phyloP scores from a whole-genome alignment of 2,888 invertebrate species.

The Pharmacophagus antenor region DNA sequence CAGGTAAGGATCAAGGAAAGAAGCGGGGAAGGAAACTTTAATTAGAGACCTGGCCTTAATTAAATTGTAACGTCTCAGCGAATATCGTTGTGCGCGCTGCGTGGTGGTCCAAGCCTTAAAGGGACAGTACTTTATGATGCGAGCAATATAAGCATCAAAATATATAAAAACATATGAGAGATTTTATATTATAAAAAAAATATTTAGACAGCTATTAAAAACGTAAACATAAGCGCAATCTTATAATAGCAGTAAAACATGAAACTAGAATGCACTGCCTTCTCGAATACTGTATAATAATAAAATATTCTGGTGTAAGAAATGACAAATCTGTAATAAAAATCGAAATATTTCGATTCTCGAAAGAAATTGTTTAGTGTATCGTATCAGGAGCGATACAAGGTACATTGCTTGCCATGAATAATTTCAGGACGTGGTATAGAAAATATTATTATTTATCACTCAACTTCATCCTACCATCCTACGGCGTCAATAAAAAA shows the following conservation, averaged over 20 bases:
- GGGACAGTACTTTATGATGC: slow-evolving; percentile 49
- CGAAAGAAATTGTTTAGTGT: neutral
- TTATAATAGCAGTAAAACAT: too few species aligned
- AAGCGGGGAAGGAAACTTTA: slow-evolving; percentile 51
- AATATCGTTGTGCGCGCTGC: slow-evolving; percentile 54
- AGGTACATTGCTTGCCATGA: neutral
- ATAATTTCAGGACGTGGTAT: slow-evolving; percentile 3
- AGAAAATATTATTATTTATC: slow-evolving; percentile 8
- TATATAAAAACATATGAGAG: neutral
- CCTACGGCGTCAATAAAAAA: slow-evolving; percentile 39
- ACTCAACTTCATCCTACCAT: slow-evolving; percentile 29
- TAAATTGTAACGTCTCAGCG: slow-evolving; percentile 78
- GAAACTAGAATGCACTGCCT: too few species aligned
- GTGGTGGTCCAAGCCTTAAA: slow-evolving; percentile 61
- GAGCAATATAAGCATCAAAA: slow-evolving; percentile 52
- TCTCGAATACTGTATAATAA: too few species aligned
- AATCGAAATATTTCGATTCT: neutral
- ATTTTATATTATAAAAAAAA: neutral
- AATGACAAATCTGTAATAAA: too few species aligned
- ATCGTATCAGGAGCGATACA: too few species aligned
- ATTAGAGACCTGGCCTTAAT: slow-evolving; percentile 64
- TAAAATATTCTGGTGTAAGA: too few species aligned
- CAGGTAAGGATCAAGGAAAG: slow-evolving; percentile 31
- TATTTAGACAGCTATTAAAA: too few species aligned
- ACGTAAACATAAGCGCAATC: neutral